These are phyloP conservation scores for Syrphus vitripennis DNA, from an alignment of 2,888 invertebrate genomes.

Conservation along the genomic window DNA sequence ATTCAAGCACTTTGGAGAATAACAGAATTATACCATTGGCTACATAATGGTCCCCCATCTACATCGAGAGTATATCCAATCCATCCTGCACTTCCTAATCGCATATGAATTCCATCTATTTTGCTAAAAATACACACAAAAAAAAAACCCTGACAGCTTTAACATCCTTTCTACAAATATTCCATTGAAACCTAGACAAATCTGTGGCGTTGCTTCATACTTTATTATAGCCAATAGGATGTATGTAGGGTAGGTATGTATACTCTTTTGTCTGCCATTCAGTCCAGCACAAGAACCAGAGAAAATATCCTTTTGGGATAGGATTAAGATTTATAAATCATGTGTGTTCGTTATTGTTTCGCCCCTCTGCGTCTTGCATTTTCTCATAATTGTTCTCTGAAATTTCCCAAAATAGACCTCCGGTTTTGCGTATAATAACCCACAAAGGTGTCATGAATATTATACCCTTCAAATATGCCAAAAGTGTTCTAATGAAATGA, in stretches of 20 bases:
- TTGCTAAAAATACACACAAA: slow-evolving; percentile 1
- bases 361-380: not conserved
- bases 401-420: not conserved
- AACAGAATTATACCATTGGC: slow-evolving; percentile 29
- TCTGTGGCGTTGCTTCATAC: not conserved
- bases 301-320: not conserved
- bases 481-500: not conserved
- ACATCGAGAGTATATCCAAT: not conserved
- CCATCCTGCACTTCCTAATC: not conserved
- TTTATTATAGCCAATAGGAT: no score
- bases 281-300: not conserved
- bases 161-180: slow-evolving; percentile 4
- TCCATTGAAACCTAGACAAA: slow-evolving; percentile 10
- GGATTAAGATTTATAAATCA: not conserved
- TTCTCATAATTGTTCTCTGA: not conserved
- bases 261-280: not conserved
- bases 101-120: not conserved
- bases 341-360: not conserved
- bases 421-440: not conserved
- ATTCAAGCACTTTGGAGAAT: slow-evolving; percentile 45
- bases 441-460: slow-evolving; percentile 17
- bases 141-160: slow-evolving; percentile 19
- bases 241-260: no score
- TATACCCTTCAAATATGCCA: not conserved
- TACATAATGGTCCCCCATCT: not conserved